Conservation (phyloP, 2,888 invertebrate species). For the Drosophila eohydei region DNA sequence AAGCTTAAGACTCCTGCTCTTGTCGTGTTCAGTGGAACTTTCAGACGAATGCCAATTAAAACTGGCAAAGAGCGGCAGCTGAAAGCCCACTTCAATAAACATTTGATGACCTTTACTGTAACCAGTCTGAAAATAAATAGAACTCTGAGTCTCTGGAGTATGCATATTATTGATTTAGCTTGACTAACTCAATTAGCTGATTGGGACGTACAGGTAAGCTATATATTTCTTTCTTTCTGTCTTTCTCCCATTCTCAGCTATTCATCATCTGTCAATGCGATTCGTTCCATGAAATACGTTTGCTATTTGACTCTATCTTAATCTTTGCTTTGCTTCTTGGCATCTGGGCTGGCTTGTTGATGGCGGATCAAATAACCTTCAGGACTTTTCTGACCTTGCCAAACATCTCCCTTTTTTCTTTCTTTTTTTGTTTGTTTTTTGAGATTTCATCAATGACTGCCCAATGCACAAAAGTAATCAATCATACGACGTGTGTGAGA, state of each 20-base stretch:
- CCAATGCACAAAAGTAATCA: constrained; percentile 49
- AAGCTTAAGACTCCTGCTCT: constrained; percentile 19
- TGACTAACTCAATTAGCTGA: constrained; percentile 2
- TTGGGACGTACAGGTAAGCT: not conserved
- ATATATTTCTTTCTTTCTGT: too few relatives aligned
- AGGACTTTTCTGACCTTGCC: constrained; percentile 9
- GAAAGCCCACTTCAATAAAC: not conserved
- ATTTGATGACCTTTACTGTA: not conserved
- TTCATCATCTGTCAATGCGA: not conserved
- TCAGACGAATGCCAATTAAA: constrained; percentile 35
- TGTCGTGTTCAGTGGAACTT: constrained; percentile 18
- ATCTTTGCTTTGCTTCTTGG: constrained; percentile 12
- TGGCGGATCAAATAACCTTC: constrained; percentile 2
- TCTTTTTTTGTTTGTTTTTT: not conserved
- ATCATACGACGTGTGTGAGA: constrained; percentile 50
- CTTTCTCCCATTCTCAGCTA: not conserved
- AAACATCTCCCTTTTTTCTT: not conserved
- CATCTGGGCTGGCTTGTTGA: constrained; percentile 7
- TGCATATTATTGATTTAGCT: constrained; percentile 2
- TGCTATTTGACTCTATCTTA: constrained; percentile 2
- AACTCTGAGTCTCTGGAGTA: not conserved
- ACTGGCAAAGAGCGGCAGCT: not conserved
- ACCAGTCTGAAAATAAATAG: constrained; percentile 10
- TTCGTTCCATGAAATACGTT: not conserved
- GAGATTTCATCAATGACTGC: constrained; percentile 36